Percentiles rank a stretch among this genome's conserved stretches.
phyloP scores from a whole-genome alignment of 2,888 invertebrate species.

The Fragum whitleyi region DNA sequence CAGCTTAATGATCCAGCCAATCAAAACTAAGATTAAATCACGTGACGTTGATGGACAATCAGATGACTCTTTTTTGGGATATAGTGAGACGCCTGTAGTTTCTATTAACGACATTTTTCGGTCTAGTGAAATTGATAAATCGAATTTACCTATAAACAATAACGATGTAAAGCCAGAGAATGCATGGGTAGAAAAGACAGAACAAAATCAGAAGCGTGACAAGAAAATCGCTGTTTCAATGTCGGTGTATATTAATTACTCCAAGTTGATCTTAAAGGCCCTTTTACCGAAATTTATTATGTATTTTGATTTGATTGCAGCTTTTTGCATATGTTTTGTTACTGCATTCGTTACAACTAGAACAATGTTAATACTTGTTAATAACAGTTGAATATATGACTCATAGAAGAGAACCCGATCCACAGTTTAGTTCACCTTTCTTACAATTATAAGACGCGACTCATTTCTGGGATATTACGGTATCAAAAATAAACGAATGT shows the following conservation, averaged over 20 bases:
- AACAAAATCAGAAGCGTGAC: not conserved
- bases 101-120: not conserved
- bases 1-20: slow-evolving; percentile 11
- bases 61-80: not conserved
- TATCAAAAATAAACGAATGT: too few relatives aligned
- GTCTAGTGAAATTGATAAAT: not conserved
- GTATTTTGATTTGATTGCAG: not conserved
- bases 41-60: not conserved
- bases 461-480: too few relatives aligned
- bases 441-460: too few relatives aligned
- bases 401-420: too few relatives aligned
- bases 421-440: too few relatives aligned
- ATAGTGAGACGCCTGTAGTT: not conserved
- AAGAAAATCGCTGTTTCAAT: not conserved
- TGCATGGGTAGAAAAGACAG: not conserved
- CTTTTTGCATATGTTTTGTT: not conserved
- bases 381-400: not conserved
- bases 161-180: not conserved
- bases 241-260: not conserved
- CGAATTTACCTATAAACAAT: not conserved
- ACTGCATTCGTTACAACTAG: not conserved
- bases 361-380: slow-evolving; percentile 6
- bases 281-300: not conserved
- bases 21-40: not conserved
- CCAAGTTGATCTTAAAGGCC: not conserved